Evolutionary conservation across 37 sponge, comb jelly and placozoan species (phyloP).

Genomic region (Dysidea cf. avara): DNA sequence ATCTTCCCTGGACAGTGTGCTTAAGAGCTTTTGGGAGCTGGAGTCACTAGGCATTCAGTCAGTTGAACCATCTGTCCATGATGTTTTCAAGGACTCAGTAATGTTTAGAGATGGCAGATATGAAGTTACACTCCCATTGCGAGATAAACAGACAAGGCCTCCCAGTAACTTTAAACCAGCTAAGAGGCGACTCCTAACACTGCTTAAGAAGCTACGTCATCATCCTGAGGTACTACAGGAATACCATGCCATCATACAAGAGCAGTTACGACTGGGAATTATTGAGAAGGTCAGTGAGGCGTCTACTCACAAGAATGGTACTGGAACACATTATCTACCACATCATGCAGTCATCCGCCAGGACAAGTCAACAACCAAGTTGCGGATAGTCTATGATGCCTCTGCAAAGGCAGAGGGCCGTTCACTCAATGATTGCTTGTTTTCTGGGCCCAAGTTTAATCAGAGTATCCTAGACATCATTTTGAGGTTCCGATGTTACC

Average conservation of each 20-base stretch:
- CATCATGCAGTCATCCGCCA: conserved; percentile 27
- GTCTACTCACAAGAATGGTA: not conserved
- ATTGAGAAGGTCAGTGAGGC: conserved; percentile 1
- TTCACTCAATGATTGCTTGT: conserved; percentile 16
- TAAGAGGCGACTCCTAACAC: conserved; percentile 1
- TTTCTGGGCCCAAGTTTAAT: too few relatives aligned
- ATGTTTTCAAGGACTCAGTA: too few relatives aligned
- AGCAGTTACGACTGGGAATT: conserved; percentile 16
- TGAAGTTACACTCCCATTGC: conserved; percentile 17
- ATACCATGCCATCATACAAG: too few relatives aligned
- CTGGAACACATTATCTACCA: conserved; percentile 9
- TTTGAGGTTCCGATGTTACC: not conserved
- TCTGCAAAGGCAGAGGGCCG: not conserved
- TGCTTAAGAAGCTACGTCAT: conserved; percentile 6
- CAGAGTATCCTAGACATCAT: conserved; percentile 14
- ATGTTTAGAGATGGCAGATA: not conserved
- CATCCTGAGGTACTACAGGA: too few relatives aligned
- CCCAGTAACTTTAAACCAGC: conserved; percentile 14
- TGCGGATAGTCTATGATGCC: conserved; percentile 24
- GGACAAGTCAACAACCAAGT: conserved; percentile 4
- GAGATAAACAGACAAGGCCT: too few relatives aligned
- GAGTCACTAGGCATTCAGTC: too few relatives aligned
- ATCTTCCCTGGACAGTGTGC: too few relatives aligned
- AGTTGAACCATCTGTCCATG: too few relatives aligned
- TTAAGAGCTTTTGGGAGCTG: too few relatives aligned